Evolutionary conservation across 64 coral and sea anemone genomes (phyloP).

Genomic region (Porites australiensis): DNA sequence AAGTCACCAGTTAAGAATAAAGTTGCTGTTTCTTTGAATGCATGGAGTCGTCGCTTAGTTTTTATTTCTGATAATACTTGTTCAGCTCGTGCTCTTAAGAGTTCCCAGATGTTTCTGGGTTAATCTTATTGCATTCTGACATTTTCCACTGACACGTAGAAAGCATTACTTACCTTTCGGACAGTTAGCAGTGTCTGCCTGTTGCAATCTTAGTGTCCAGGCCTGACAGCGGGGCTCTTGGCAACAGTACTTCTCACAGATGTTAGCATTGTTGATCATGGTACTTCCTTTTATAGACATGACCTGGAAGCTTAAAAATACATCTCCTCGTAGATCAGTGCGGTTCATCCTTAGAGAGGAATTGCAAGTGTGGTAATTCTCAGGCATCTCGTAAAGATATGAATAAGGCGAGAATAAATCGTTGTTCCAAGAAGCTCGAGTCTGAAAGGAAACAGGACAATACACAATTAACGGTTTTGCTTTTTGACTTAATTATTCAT

Average conservation of each 20-base stretch:
- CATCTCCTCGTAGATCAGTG: constrained; percentile 86
- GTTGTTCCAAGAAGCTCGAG: constrained; percentile 85
- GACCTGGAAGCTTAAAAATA: constrained; percentile 88
- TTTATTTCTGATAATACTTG: too few relatives aligned
- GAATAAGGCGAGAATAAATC: constrained; percentile 80
- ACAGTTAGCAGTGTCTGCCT: constrained; percentile 83
- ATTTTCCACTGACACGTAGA: neutral
- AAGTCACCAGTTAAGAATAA: neutral
- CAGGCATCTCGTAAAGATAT: constrained; percentile 83
- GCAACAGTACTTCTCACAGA: constrained; percentile 91
- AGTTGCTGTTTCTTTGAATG: neutral
- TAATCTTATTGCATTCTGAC: too few relatives aligned
- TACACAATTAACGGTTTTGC: neutral
- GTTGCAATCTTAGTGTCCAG: constrained; percentile 87
- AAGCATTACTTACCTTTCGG: constrained; percentile 67
- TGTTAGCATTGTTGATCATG: constrained; percentile 73
- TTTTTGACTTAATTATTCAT: too few relatives aligned
- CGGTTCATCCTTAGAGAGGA: constrained; percentile 73
- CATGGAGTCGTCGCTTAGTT: too few relatives aligned
- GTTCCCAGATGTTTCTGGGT: too few relatives aligned
- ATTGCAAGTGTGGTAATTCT: constrained; percentile 69
- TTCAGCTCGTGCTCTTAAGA: too few relatives aligned
- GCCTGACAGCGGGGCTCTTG: constrained; percentile 73
- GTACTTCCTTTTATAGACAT: constrained; percentile 82
- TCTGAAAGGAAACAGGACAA: constrained; percentile 32